These are phyloP conservation scores for Ornithorhynchus anatinus DNA, from an alignment of 2,113 vertebrate genomes.

Conservation along the genomic window DNA sequence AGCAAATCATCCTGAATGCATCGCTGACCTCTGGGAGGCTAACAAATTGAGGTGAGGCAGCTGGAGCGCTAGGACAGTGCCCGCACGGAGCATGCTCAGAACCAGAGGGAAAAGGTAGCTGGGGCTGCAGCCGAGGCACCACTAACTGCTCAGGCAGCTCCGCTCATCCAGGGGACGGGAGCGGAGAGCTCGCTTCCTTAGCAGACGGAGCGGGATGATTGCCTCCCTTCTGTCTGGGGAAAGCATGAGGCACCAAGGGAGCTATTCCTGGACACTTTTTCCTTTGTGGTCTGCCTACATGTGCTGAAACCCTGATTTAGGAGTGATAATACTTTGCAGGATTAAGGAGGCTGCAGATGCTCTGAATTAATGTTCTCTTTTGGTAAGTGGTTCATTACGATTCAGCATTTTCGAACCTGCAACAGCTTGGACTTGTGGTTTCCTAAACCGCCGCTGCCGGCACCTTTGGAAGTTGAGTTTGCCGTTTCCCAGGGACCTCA, in stretches of 20 bases:
- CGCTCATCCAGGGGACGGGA: too few relatives aligned
- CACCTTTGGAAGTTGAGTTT: too few relatives aligned
- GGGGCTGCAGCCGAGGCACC: conserved; percentile 44
- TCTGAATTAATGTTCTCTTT: conserved; percentile 26
- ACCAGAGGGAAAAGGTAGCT: conserved; percentile 35
- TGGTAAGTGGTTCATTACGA: conserved; percentile 28
- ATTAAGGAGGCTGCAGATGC: conserved; percentile 18
- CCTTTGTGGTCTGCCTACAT: conserved; percentile 39
- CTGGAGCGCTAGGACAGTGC: conserved; percentile 57
- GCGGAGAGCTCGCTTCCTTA: not conserved
- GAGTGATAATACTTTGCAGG: not conserved
- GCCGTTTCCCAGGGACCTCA: too few relatives aligned
- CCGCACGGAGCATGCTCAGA: conserved; percentile 63
- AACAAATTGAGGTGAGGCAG: conserved; percentile 68
- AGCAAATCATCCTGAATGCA: conserved; percentile 60
- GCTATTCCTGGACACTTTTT: too few relatives aligned
- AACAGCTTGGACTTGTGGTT: too few relatives aligned
- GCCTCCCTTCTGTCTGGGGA: too few relatives aligned
- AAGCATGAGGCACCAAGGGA: too few relatives aligned
- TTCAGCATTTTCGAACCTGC: conserved; percentile 28
- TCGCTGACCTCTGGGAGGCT: conserved; percentile 65
- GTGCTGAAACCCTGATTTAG: conserved; percentile 22
- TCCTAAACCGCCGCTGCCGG: too few relatives aligned
- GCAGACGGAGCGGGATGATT: conserved; percentile 24
- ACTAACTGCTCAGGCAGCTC: conserved; percentile 16